These are phyloP conservation scores for Artemia sinica DNA, from an alignment of 2,888 invertebrate species.

Conservation along the genomic window DNA sequence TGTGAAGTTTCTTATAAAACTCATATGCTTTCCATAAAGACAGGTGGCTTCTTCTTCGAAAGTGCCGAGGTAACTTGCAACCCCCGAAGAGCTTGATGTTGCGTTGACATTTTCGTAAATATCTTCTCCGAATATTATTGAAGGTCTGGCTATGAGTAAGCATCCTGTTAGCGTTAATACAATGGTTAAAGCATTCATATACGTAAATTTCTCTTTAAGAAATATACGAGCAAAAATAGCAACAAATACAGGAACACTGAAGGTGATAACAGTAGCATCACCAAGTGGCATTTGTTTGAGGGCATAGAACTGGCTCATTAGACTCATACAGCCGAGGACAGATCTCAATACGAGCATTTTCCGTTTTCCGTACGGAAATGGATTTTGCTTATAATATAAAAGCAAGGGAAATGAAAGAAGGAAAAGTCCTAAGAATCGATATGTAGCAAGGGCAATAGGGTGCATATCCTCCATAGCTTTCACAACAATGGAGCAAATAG, in stretches of 20 bases:
- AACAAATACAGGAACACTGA: conserved; percentile 81
- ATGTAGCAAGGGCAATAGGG: conserved; percentile 72
- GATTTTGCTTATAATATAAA: conserved; percentile 55
- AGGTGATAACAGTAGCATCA: conserved; percentile 75
- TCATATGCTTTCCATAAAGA: neutral
- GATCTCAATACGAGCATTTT: conserved; percentile 59
- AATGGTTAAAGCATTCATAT: conserved; percentile 66
- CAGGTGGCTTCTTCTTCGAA: neutral
- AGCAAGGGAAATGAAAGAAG: conserved; percentile 70
- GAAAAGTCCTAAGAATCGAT: conserved; percentile 67
- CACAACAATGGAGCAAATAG: conserved; percentile 74
- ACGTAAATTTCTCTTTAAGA: conserved; percentile 70
- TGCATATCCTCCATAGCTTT: conserved; percentile 61
- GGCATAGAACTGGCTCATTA: conserved; percentile 79
- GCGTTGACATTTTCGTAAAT: conserved; percentile 8
- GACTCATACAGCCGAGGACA: conserved; percentile 64
- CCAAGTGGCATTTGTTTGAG: conserved; percentile 78
- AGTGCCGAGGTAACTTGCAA: conserved; percentile 15
- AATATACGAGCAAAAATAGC: conserved; percentile 47
- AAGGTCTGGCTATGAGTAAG: conserved; percentile 68
- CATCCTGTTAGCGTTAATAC: conserved; percentile 68
- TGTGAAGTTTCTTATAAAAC: no score
- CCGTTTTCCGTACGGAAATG: conserved; percentile 61
- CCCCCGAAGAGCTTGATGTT: neutral
- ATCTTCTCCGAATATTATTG: conserved; percentile 51